phyloP scores from a whole-genome alignment of 2,888 invertebrate genomes.

The Cheilosia vernalis region DNA sequence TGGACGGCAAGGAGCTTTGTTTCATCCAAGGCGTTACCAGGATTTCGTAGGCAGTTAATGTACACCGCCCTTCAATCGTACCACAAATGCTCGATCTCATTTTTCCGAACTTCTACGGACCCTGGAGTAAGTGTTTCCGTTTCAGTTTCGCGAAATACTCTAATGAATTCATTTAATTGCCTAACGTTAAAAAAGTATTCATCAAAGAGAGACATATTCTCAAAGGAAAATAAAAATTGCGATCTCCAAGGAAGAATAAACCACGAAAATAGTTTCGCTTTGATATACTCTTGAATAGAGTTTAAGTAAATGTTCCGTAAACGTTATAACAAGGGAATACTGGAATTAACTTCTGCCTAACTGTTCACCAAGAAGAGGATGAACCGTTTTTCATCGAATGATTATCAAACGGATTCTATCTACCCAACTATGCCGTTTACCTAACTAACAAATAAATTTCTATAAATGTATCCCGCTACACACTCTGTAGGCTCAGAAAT shows the following conservation, averaged over 20 bases:
- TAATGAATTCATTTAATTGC: neutral
- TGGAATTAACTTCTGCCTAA: neutral
- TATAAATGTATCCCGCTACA: neutral
- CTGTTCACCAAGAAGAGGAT: neutral
- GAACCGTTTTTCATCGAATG: constrained; percentile 2
- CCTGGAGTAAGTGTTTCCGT: neutral
- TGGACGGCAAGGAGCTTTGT: neutral
- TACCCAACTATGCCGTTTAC: neutral
- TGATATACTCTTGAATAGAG: neutral
- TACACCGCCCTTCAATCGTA: neutral
- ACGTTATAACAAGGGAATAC: neutral
- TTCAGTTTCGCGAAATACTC: neutral
- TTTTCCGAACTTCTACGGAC: neutral
- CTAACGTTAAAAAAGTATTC: neutral
- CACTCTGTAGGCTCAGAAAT: neutral
- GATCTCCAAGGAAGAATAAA: too few species aligned
- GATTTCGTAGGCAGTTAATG: neutral
- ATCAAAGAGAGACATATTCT: too few species aligned
- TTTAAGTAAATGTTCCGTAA: neutral
- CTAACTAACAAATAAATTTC: neutral
- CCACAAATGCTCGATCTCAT: constrained; percentile 1
- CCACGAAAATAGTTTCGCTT: too few species aligned
- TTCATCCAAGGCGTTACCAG: neutral
- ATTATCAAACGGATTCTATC: neutral
- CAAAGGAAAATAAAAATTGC: too few species aligned